Percentiles rank a stretch among this genome's conserved stretches.
Evolutionary conservation across 2,888 invertebrate genomes (phyloP).

Genomic region (Trileptium ribeirensis): DNA sequence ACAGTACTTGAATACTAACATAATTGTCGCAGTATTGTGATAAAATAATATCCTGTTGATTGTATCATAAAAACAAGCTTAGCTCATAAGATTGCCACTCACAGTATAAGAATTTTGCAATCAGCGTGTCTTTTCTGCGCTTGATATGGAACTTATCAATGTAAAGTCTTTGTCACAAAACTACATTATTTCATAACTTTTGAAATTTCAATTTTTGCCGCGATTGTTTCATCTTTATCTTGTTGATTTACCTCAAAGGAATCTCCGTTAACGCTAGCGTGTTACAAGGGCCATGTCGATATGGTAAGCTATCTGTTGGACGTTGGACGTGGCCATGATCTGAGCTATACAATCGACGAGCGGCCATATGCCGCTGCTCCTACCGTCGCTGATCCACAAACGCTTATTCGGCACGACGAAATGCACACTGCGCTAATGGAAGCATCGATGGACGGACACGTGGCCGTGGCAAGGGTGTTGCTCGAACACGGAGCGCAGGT

Average conservation of each 20-base stretch:
- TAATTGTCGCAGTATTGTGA: too few relatives aligned
- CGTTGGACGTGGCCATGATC: slow-evolving; percentile 72
- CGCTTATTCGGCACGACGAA: slow-evolving; percentile 60
- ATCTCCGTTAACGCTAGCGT: slow-evolving; percentile 86
- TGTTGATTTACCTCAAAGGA: slow-evolving; percentile 75
- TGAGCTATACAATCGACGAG: slow-evolving; percentile 1
- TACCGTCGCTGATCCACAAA: too few relatives aligned
- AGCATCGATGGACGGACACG: slow-evolving; percentile 98
- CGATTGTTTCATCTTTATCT: neutral
- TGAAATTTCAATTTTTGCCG: neutral
- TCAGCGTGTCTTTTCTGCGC: too few relatives aligned
- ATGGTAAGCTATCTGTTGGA: slow-evolving; percentile 92
- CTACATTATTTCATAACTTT: neutral
- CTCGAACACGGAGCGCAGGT: slow-evolving; percentile 88
- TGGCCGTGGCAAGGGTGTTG: slow-evolving; percentile 86
- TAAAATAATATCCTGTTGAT: too few relatives aligned
- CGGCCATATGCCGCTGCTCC: neutral
- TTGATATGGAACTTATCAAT: too few relatives aligned
- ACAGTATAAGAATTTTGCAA: too few relatives aligned
- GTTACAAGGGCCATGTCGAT: slow-evolving; percentile 87
- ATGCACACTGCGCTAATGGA: slow-evolving; percentile 99
- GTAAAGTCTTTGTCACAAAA: neutral
- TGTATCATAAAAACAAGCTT: too few relatives aligned
- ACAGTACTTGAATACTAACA: too few relatives aligned
- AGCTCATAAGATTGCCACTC: too few relatives aligned